These are phyloP conservation scores for Epizoanthus stellaris DNA, from an alignment of 92 coral and sea anemone species.

Conservation along the genomic window DNA sequence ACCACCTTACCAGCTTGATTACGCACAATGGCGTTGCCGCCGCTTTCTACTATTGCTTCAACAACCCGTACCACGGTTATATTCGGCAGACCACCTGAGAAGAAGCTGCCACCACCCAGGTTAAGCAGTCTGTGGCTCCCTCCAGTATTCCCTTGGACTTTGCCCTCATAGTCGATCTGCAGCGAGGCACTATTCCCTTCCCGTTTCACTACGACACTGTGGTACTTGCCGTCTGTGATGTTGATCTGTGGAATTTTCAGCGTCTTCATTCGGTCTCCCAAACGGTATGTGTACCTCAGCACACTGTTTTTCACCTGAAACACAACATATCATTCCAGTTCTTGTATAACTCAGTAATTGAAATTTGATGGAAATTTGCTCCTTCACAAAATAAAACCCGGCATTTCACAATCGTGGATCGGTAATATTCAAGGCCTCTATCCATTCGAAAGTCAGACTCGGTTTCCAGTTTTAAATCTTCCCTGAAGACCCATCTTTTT, in stretches of 20 bases:
- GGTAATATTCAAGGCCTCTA: no score
- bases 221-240: conserved; percentile 89
- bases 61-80: conserved; percentile 84
- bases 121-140: conserved; percentile 83
- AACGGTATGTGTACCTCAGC: conserved; percentile 86
- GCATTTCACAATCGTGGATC: no score
- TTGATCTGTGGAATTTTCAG: conserved; percentile 83
- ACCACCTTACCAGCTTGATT: conserved; percentile 15
- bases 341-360: not conserved
- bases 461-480: no score
- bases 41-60: conserved; percentile 81
- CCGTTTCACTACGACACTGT: conserved; percentile 75
- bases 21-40: conserved; percentile 78
- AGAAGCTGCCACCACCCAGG: conserved; percentile 95
- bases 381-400: no score
- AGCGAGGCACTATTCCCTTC: conserved; percentile 86
- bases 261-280: conserved; percentile 93
- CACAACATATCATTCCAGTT: not conserved
- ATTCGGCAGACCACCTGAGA: conserved; percentile 88
- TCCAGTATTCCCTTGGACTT: conserved; percentile 81
- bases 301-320: conserved; percentile 74
- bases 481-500: no score
- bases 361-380: no score
- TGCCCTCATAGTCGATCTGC: conserved; percentile 87
- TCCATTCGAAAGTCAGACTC: no score